Conservation (phyloP, 2,113 vertebrate genomes). For the Ploceus nigricollis region DNA sequence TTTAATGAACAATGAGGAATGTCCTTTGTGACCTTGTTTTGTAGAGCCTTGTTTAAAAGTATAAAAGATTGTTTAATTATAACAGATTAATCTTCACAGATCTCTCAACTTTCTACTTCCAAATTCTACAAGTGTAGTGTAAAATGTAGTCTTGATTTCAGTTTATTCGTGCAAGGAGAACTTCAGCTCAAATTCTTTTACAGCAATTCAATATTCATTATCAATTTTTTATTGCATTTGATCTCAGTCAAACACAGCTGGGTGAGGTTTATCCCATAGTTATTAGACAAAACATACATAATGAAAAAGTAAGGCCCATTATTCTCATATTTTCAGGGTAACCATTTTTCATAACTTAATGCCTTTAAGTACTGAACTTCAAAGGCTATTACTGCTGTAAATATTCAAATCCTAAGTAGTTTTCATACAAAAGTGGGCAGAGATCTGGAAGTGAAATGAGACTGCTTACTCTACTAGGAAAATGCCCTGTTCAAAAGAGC, state of each 20-base stretch:
- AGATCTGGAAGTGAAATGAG: background rate
- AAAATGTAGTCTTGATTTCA: background rate
- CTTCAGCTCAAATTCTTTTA: background rate
- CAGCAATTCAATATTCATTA: conserved; percentile 39
- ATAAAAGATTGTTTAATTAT: background rate
- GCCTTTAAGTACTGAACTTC: conserved; percentile 44
- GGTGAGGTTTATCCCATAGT: background rate
- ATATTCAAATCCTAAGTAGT: conserved; percentile 52
- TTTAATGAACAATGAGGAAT: conserved; percentile 13
- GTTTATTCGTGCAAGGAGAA: background rate
- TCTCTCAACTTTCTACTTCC: background rate
- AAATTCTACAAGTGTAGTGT: background rate
- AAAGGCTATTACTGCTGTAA: conserved; percentile 52
- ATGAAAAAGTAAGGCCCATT: conserved; percentile 41
- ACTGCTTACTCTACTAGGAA: background rate
- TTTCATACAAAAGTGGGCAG: conserved; percentile 33
- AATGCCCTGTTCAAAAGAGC: background rate
- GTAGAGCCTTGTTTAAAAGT: conserved; percentile 23
- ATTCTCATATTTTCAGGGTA: conserved; percentile 42
- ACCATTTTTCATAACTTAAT: conserved; percentile 52
- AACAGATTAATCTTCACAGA: background rate
- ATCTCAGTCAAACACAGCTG: conserved; percentile 4
- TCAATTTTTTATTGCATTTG: conserved; percentile 48
- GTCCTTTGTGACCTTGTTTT: conserved; percentile 37
- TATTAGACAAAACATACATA: conserved; percentile 7